phyloP scores from a whole-genome alignment of 2,888 invertebrate species.

The Eupithecia abbreviata region DNA sequence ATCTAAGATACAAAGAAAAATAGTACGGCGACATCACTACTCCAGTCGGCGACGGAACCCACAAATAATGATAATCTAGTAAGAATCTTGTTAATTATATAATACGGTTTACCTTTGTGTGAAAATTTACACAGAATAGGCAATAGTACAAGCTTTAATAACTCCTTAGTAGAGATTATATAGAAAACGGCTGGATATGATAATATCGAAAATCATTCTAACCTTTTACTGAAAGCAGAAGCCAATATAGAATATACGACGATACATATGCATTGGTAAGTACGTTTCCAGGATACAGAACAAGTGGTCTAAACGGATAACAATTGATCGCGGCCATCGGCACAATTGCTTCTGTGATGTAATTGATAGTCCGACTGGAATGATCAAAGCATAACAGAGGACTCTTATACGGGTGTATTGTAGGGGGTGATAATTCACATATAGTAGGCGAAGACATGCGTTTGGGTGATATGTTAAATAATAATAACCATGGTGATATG shows the following conservation, averaged over 20 bases:
- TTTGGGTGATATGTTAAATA: neutral
- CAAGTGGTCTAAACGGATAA: conserved; percentile 61
- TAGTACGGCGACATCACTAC: too few relatives aligned
- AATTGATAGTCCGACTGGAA: conserved; percentile 53
- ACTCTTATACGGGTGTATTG: conserved; percentile 21
- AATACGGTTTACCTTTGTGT: too few relatives aligned
- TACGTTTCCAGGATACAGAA: conserved; percentile 52
- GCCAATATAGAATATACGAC: neutral
- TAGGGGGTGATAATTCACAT: neutral
- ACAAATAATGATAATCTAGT: too few relatives aligned
- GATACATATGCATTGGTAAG: neutral
- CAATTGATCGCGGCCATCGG: conserved; percentile 58
- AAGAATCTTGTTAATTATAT: too few relatives aligned
- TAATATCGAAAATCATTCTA: neutral
- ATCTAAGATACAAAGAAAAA: too few relatives aligned
- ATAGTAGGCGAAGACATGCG: neutral
- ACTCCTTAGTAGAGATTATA: too few relatives aligned
- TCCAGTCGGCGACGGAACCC: too few relatives aligned
- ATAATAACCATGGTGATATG: neutral
- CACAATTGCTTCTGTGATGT: conserved; percentile 63
- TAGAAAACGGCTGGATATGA: neutral
- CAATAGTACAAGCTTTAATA: too few relatives aligned
- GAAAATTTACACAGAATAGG: too few relatives aligned
- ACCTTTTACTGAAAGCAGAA: neutral
- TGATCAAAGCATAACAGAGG: conserved; percentile 38